Conservation (phyloP, 1,140 invertebrate species). For the Drosophila yakuba region DNA sequence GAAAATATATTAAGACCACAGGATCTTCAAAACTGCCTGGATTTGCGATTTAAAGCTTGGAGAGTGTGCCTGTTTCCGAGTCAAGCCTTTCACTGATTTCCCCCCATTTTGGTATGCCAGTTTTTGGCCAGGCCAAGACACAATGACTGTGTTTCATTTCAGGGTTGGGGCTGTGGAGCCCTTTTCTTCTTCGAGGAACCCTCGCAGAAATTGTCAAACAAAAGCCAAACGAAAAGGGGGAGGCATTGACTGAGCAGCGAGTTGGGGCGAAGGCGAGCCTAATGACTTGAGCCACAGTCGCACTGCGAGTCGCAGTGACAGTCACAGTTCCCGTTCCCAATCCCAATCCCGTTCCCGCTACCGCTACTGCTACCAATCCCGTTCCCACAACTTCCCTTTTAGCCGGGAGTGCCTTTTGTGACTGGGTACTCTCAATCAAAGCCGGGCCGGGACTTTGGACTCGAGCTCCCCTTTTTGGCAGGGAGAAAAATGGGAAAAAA, state of each 20-base stretch:
- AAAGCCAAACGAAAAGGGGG: constrained; percentile 32
- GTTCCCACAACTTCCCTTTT: constrained; percentile 21
- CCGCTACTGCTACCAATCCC: neutral
- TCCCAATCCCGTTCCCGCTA: neutral
- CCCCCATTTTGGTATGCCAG: constrained; percentile 6
- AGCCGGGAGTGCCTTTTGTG: constrained; percentile 38
- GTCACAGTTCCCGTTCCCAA: constrained; percentile 22
- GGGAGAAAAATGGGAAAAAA: constrained; percentile 5
- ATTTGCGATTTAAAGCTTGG: constrained; percentile 8
- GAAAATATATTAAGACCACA: neutral
- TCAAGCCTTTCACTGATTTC: constrained; percentile 37
- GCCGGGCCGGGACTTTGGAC: constrained; percentile 17
- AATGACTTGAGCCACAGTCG: constrained; percentile 69
- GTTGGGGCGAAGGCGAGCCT: constrained; percentile 32
- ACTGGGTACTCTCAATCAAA: constrained; percentile 42
- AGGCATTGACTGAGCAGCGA: constrained; percentile 11
- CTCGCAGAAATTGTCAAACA: constrained; percentile 72
- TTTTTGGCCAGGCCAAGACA: constrained; percentile 65
- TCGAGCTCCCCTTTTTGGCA: constrained; percentile 29
- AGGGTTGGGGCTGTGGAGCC: constrained; percentile 7
- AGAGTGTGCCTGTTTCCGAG: constrained; percentile 4
- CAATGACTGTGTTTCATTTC: constrained; percentile 31
- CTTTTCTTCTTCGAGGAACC: constrained; percentile 27
- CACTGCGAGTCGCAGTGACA: constrained; percentile 31
- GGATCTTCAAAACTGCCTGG: neutral